phyloP scores from a whole-genome alignment of 2,113 vertebrate genomes.

The Poeciliopsis turrubarensis region DNA sequence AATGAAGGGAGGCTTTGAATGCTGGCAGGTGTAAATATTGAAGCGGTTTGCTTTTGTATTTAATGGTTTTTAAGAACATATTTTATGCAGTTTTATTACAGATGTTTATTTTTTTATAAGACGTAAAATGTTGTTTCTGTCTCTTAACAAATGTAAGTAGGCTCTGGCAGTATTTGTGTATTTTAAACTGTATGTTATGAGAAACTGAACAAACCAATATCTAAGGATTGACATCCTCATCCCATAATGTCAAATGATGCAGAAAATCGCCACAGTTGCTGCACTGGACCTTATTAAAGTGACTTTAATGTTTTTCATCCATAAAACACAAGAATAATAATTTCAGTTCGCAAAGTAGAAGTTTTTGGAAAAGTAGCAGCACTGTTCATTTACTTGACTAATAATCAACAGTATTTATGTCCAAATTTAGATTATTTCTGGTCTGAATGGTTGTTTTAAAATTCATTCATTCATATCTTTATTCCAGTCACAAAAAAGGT shows the following conservation, averaged over 20 bases:
- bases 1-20: constrained; percentile 37
- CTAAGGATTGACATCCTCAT: not conserved
- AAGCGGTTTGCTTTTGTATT: constrained; percentile 66
- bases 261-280: not conserved
- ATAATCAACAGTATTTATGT: too few relatives aligned
- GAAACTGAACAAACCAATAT: not conserved
- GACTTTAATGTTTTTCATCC: not conserved
- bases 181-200: not conserved
- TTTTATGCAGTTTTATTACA: constrained; percentile 59
- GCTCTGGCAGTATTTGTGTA: constrained; percentile 11
- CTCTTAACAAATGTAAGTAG: constrained; percentile 50
- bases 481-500: too few relatives aligned
- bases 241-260: not conserved
- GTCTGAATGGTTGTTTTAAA: not conserved
- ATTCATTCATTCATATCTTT: too few relatives aligned
- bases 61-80: constrained; percentile 66
- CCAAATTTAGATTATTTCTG: too few relatives aligned
- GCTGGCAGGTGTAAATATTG: constrained; percentile 68
- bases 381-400: too few relatives aligned
- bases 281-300: not conserved
- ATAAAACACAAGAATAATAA: too few relatives aligned
- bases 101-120: constrained; percentile 84
- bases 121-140: constrained; percentile 49
- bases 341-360: too few relatives aligned
- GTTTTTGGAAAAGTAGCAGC: too few relatives aligned